Conservation (phyloP, 2,797 vertebrate genomes). For the Xenops minutus region DNA sequence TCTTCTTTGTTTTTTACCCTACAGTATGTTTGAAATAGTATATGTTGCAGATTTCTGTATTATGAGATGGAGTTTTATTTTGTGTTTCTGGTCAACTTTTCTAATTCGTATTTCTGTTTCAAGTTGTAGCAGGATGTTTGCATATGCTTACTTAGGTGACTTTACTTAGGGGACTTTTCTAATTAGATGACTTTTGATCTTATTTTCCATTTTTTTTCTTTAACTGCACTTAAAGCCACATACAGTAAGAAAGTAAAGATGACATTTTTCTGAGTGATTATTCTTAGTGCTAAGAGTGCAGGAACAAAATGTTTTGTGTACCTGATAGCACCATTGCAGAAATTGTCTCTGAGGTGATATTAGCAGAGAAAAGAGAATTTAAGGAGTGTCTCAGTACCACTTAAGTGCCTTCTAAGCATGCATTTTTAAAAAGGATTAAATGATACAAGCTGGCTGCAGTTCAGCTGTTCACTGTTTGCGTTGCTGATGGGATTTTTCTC, state of each 20-base stretch:
- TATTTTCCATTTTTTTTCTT: background rate
- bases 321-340: background rate
- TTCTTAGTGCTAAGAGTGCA: background rate
- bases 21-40: background rate
- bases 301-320: background rate
- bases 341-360: background rate
- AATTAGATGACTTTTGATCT: background rate
- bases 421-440: background rate
- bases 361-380: background rate
- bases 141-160: background rate
- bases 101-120: background rate
- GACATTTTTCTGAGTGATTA: background rate
- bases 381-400: background rate
- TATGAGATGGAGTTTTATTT: background rate
- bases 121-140: background rate
- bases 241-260: background rate
- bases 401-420: background rate
- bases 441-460: background rate
- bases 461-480: background rate
- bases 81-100: background rate
- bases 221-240: background rate
- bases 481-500: background rate
- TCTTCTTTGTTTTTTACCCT: background rate
- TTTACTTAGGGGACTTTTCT: background rate
- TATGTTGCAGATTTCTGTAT: background rate